phyloP scores from a whole-genome alignment of 2,113 vertebrate species.

The Rhinoderma darwinii region DNA sequence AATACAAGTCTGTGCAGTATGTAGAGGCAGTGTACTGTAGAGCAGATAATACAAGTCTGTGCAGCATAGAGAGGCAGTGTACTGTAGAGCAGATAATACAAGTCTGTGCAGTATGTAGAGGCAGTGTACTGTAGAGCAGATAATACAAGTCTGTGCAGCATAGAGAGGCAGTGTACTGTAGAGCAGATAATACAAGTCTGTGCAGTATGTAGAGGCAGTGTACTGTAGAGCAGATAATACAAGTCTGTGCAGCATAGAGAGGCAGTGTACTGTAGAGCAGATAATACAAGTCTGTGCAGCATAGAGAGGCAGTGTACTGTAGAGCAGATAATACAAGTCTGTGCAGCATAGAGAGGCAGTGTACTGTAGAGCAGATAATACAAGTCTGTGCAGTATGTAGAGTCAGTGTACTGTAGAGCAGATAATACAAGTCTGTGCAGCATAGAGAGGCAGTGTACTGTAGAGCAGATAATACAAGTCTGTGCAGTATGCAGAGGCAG shows the following conservation, averaged over 20 bases:
- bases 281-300: neutral
- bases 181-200: neutral
- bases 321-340: neutral
- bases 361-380: neutral
- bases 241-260: neutral
- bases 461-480: neutral
- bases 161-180: neutral
- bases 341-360: too few relatives aligned
- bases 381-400: neutral
- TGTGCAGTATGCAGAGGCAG: neutral
- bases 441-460: neutral
- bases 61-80: neutral
- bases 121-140: neutral
- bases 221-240: neutral
- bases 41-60: neutral
- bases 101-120: too few relatives aligned
- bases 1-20: neutral
- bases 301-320: neutral
- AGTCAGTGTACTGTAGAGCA: neutral
- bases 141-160: neutral
- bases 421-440: neutral
- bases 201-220: neutral
- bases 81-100: slow-evolving; percentile 1
- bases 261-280: neutral
- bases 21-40: neutral